A percentile compares a stretch with the other conserved stretches of the same genome.
phyloP scores from a whole-genome alignment of 2,797 vertebrate genomes.

The Oreonectes daqikongensis region DNA sequence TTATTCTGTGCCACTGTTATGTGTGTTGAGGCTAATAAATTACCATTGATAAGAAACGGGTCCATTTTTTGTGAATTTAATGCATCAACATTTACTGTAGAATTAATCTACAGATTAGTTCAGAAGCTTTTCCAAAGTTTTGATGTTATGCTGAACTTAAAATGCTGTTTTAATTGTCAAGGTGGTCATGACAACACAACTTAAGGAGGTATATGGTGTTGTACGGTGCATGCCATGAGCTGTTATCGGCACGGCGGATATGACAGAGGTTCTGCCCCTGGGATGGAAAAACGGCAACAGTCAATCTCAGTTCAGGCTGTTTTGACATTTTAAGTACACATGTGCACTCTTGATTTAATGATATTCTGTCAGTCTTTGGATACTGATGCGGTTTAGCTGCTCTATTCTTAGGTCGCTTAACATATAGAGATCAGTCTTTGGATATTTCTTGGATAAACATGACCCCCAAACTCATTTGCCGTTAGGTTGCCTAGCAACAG shows the following conservation, averaged over 20 bases:
- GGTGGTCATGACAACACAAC: slow-evolving; percentile 17
- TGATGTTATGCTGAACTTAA: not conserved
- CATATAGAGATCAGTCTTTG: not conserved
- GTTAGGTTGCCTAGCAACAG: slow-evolving; percentile 56
- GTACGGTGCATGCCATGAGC: not conserved
- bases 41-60: not conserved
- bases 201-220: not conserved
- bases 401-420: not conserved
- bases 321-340: slow-evolving; percentile 19
- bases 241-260: slow-evolving; percentile 1
- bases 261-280: not conserved
- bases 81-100: not conserved
- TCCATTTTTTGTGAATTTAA: not conserved
- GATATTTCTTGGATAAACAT: slow-evolving; percentile 17
- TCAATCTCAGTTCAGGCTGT: not conserved
- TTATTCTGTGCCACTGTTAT: too few relatives aligned
- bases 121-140: not conserved
- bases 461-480: not conserved
- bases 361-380: not conserved
- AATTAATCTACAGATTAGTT: not conserved
- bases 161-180: not conserved
- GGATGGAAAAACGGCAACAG: slow-evolving; percentile 16
- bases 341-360: not conserved
- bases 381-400: slow-evolving; percentile 2
- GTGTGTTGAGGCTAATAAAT: not conserved